Percentiles rank a stretch among this genome's conserved stretches.
phyloP scores from a whole-genome alignment of 2,888 invertebrate genomes.

The Lysandra coridon region DNA sequence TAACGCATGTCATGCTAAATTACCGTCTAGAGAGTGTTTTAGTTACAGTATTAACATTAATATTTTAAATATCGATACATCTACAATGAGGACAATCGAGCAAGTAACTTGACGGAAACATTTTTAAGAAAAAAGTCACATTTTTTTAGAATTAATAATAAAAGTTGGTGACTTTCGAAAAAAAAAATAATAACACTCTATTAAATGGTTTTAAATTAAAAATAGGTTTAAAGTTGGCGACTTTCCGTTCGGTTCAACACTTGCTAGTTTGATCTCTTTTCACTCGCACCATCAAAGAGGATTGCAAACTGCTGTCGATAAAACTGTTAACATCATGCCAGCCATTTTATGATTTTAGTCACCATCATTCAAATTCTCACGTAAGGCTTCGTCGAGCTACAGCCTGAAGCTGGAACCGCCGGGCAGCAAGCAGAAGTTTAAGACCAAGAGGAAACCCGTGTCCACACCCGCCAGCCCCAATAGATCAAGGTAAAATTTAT shows the following conservation, averaged over 20 bases:
- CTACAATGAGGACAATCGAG: conserved; percentile 20
- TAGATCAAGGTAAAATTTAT: conserved; percentile 76
- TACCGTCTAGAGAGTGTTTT: no score
- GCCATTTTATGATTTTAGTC: conserved; percentile 84
- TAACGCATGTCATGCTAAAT: no score
- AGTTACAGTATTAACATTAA: background rate
- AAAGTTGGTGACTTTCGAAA: no score
- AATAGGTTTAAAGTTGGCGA: background rate
- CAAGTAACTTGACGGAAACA: background rate
- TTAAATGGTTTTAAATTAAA: background rate
- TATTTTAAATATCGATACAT: no score
- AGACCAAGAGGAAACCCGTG: conserved; percentile 93
- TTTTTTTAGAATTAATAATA: no score
- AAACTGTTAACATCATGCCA: conserved; percentile 39
- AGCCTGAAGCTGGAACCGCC: conserved; percentile 96
- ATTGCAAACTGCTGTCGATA: conserved; percentile 17
- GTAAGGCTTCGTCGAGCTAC: conserved; percentile 98
- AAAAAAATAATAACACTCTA: background rate
- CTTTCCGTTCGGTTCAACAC: background rate
- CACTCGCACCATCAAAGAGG: conserved; percentile 22
- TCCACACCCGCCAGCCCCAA: conserved; percentile 97
- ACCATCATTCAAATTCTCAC: conserved; percentile 98
- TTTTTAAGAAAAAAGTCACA: background rate
- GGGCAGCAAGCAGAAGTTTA: conserved; percentile 91
- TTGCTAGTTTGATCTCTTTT: conserved; percentile 27